A percentile compares a stretch with the other conserved stretches of the same genome.
These are phyloP conservation scores for Iguana delicatissima DNA, from an alignment of 2,797 vertebrate genomes.

Conservation along the genomic window DNA sequence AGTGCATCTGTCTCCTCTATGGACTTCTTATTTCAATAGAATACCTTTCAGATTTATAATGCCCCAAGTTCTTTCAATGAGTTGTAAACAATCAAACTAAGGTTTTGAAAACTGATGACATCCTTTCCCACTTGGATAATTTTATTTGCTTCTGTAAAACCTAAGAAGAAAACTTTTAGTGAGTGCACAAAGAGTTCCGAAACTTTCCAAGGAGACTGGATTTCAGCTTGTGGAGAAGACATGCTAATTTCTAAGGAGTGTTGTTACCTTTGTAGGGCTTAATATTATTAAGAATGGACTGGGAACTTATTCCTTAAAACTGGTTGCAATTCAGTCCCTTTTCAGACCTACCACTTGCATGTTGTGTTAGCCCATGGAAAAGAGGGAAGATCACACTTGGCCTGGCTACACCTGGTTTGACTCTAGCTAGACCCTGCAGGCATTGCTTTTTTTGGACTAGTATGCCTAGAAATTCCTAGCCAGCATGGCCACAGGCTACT, in stretches of 20 bases:
- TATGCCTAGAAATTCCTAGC: too few species aligned
- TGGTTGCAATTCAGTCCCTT: background rate
- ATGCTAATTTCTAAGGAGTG: background rate
- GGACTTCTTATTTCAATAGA: conserved; percentile 15
- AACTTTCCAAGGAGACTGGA: background rate
- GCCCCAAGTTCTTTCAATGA: background rate
- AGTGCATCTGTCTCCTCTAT: background rate
- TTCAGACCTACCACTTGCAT: background rate
- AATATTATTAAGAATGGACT: background rate
- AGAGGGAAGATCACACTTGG: too few species aligned
- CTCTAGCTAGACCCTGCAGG: too few species aligned
- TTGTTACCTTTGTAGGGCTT: background rate
- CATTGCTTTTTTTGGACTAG: too few species aligned
- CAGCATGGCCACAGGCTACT: too few species aligned
- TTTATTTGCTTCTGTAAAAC: conserved; percentile 12
- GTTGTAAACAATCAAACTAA: background rate
- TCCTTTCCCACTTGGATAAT: background rate
- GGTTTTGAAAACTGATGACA: background rate
- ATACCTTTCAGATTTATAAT: conserved; percentile 26
- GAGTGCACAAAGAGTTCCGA: background rate
- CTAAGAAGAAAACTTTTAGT: background rate
- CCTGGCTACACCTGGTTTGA: too few species aligned
- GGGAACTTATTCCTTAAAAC: background rate
- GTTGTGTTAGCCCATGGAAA: background rate
- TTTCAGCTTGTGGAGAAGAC: background rate